These are phyloP conservation scores for Sycobia sp. DNA, from an alignment of 1,140 invertebrate species.

Conservation along the genomic window DNA sequence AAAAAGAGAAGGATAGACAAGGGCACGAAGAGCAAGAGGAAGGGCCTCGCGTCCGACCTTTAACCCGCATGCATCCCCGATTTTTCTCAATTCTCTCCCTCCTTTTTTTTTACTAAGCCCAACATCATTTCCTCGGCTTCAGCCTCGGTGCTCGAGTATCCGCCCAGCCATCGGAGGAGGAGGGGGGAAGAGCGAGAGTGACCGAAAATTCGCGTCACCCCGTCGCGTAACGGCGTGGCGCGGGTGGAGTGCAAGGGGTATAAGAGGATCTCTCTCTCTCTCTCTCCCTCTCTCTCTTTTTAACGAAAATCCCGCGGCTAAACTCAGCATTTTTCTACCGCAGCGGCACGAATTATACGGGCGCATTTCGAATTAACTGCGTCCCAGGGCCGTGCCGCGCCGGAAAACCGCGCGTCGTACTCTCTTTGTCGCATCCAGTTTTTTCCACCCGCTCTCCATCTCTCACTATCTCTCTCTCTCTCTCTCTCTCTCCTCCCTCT, in stretches of 20 bases:
- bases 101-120: no score
- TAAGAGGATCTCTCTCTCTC: conserved; percentile 28
- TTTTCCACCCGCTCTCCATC: not conserved
- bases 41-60: no score
- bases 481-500: not conserved
- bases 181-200: no score
- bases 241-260: no score
- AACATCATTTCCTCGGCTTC: not conserved
- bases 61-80: conserved; percentile 1
- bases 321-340: conserved; percentile 14
- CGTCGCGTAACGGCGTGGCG: conserved; percentile 2
- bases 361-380: conserved; percentile 23
- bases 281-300: no score
- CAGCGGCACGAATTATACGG: conserved; percentile 10
- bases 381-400: not conserved
- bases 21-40: no score
- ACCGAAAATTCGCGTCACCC: conserved; percentile 13
- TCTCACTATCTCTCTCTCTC: no score
- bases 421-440: not conserved
- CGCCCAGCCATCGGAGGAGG: no score
- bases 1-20: no score
- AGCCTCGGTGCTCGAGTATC: not conserved
- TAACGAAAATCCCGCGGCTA: conserved; percentile 20
- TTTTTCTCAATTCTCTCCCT: conserved; percentile 2
- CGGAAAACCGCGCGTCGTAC: not conserved